These are phyloP conservation scores for Sipha flava DNA, from an alignment of 1,140 invertebrate species.

Conservation along the genomic window DNA sequence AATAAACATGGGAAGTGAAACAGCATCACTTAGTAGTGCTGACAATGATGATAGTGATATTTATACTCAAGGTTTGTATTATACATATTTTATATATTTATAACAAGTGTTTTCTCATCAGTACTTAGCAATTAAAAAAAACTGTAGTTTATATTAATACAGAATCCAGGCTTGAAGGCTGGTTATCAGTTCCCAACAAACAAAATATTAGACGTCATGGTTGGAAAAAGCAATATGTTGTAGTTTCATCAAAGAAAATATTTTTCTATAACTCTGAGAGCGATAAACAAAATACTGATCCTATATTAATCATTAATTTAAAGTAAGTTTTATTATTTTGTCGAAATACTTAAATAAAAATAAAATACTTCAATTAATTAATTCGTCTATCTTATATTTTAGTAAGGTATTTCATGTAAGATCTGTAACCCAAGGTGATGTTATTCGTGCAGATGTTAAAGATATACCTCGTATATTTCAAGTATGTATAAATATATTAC, in stretches of 20 bases:
- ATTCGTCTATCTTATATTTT: too few relatives aligned
- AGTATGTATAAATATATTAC: constrained; percentile 44
- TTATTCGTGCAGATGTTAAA: constrained; percentile 94
- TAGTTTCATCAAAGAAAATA: constrained; percentile 92
- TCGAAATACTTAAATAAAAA: too few relatives aligned
- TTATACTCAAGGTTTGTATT: constrained; percentile 42
- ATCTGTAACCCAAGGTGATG: constrained; percentile 95
- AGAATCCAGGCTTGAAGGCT: constrained; percentile 83
- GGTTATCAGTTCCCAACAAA: constrained; percentile 90
- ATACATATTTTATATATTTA: background rate
- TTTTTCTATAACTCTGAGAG: constrained; percentile 94
- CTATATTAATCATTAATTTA: constrained; percentile 87
- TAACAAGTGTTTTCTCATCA: too few relatives aligned
- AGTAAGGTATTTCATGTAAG: constrained; percentile 98
- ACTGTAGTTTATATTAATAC: constrained; percentile 5
- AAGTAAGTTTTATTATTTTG: too few relatives aligned
- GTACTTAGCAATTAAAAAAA: too few relatives aligned
- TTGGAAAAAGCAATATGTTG: constrained; percentile 95
- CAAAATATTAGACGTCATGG: constrained; percentile 91
- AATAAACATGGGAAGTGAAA: constrained; percentile 68
- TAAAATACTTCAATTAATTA: too few relatives aligned
- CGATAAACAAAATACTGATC: constrained; percentile 91
- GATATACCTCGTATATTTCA: constrained; percentile 99
- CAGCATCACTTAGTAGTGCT: constrained; percentile 79
- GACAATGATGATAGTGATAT: constrained; percentile 74